Evolutionary conservation across 1,140 invertebrate species (phyloP), one percentile per base, ranked within the genome.

Genomic region (Dreissena rostriformis): DNA sequence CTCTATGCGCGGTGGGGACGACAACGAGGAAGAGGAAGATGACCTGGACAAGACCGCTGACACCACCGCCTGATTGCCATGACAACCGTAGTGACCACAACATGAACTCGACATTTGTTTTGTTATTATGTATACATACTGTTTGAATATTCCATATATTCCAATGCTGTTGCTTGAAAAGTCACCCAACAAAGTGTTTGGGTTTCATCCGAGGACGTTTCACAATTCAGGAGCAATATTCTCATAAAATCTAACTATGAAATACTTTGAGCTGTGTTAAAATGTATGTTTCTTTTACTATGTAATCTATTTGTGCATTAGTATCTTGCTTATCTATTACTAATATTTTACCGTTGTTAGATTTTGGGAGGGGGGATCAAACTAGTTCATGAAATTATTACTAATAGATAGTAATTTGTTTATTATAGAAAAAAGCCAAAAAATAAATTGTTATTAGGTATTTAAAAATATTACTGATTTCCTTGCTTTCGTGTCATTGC

Each of bases 1-100:
- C n/a, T 80, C 84, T 2, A 52, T 75, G 74, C 49, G 65, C 4
- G 39, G 84, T 11, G 70, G 57, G 57, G 84, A 80, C 8, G 71
- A 75, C 17, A 77, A 85, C 39, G 84, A 80, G 49, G 84, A 85
- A 24, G 81, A 57, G 5, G 76, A 79, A 24, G 82, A 78, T 53
- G 74, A 77, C n/a, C 55, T 53, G 15, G 71, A 84, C 49, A 61
- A 77, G 52, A 78, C 82, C 0, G 72, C 68, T 57, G 75, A 84
- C 28, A 72, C 82, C 52, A 72, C 82, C 26, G 74, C 82, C 65
- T 84, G 80, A 82, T 66, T 39, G 28, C 71, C 70, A 73, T 67
- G 68, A 82, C 79, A 72, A 66, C 49, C 17, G 0, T 57, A 24
- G 15, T 57, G 39, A 11, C 63, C 28, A 52, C 53, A 39, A 72